Evolutionary conservation across 2,113 vertebrate species (phyloP).

Genomic region (Burhinus oedicnemus): DNA sequence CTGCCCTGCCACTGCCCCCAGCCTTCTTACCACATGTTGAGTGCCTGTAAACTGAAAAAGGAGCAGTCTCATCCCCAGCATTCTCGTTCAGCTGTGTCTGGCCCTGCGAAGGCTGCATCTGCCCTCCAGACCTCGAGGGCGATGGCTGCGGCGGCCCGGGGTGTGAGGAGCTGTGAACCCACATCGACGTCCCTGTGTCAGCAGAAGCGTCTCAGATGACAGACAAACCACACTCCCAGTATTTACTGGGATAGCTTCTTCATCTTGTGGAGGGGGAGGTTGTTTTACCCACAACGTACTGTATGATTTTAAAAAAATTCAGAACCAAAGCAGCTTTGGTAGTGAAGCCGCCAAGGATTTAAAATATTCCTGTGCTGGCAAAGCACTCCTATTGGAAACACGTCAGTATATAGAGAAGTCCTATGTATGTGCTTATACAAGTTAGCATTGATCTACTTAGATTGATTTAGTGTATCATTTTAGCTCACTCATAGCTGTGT

Average conservation of each 20-base stretch:
- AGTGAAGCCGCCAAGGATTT: not conserved
- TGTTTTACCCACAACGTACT: not conserved
- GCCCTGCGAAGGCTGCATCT: not conserved
- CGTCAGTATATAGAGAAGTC: not conserved
- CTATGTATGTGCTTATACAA: not conserved
- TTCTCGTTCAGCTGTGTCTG: not conserved
- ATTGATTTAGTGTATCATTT: not conserved
- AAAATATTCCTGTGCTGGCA: not conserved
- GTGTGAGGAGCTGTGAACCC: not conserved
- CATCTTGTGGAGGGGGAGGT: not conserved
- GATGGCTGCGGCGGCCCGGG: not conserved
- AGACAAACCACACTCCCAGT: fast-evolving
- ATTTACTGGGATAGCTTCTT: not conserved
- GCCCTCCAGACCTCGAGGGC: not conserved
- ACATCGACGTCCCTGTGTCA: not conserved
- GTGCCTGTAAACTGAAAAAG: not conserved
- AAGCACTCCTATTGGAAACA: not conserved
- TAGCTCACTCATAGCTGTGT: not conserved
- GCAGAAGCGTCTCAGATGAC: not conserved
- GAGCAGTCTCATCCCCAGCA: not conserved
- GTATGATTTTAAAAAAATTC: not conserved
- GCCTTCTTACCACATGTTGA: not conserved
- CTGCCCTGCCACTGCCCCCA: not conserved
- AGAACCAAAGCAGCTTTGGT: not conserved
- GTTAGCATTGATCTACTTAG: not conserved